phyloP scores from a whole-genome alignment of 2,113 vertebrate species.

The Lagopus muta region DNA sequence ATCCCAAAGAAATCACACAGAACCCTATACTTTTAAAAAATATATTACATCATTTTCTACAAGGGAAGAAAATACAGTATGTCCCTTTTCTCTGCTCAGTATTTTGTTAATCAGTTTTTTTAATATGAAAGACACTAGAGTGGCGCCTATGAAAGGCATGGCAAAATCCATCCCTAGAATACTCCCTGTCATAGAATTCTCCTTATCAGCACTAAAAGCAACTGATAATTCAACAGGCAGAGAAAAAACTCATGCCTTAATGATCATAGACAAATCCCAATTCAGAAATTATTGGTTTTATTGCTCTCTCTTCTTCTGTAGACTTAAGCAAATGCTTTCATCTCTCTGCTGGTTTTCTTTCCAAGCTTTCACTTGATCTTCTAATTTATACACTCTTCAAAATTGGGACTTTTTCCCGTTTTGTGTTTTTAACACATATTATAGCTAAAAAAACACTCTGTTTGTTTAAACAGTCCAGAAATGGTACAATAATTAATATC shows the following conservation, averaged over 20 bases:
- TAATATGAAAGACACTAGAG: background rate
- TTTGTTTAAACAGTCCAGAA: background rate
- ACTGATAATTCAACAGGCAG: background rate
- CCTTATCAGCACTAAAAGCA: background rate
- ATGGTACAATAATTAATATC: background rate
- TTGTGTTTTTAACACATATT: background rate
- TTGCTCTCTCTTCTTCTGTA: background rate
- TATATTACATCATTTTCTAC: background rate
- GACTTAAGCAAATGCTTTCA: background rate
- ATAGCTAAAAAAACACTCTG: background rate
- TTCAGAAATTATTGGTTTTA: background rate
- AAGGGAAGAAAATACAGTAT: background rate
- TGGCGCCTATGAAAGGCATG: background rate
- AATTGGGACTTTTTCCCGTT: background rate
- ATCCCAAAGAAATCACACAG: background rate
- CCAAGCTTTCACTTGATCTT: background rate
- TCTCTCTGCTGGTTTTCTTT: background rate
- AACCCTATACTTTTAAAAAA: background rate
- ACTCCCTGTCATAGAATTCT: background rate
- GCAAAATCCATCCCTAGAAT: background rate
- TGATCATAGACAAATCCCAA: background rate
- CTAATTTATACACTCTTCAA: background rate
- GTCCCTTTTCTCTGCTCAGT: background rate
- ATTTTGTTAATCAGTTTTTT: background rate
- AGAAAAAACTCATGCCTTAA: background rate